phyloP scores from a whole-genome alignment of 1,140 invertebrate species.

The Plectus sambesii region DNA sequence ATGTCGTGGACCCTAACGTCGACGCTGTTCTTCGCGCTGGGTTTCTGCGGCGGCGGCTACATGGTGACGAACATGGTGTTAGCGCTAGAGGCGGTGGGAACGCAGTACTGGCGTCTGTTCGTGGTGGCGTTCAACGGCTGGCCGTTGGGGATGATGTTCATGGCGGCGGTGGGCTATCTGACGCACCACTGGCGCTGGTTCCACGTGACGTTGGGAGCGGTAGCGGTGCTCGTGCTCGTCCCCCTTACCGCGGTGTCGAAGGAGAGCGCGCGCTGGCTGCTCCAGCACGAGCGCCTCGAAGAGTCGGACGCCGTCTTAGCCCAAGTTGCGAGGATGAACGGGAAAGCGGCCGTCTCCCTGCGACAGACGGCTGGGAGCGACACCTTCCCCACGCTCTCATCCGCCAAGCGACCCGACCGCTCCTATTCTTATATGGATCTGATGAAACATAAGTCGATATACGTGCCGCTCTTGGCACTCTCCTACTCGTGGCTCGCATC shows the following conservation, averaged over 20 bases:
- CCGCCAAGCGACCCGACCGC: too few species aligned
- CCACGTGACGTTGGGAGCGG: slow-evolving; percentile 18
- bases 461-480: slow-evolving; percentile 26
- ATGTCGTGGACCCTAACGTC: slow-evolving; percentile 8
- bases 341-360: too few species aligned
- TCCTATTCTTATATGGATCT: slow-evolving; percentile 18
- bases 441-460: slow-evolving; percentile 12
- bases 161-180: slow-evolving; percentile 25
- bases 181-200: slow-evolving; percentile 29
- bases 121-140: slow-evolving; percentile 42
- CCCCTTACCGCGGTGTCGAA: slow-evolving; percentile 22
- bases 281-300: slow-evolving; percentile 19
- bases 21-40: slow-evolving; percentile 22
- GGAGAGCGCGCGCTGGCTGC: slow-evolving; percentile 36
- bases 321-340: too few species aligned
- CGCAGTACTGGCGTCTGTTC: slow-evolving; percentile 28
- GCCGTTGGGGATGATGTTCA: slow-evolving; percentile 40
- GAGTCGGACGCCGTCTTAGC: too few species aligned
- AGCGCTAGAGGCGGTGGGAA: slow-evolving; percentile 32
- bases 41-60: slow-evolving; percentile 24
- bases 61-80: slow-evolving; percentile 41
- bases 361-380: too few species aligned
- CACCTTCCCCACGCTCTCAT: too few species aligned
- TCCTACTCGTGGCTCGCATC: slow-evolving; percentile 38
- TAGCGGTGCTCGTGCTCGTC: slow-evolving; percentile 14